Base-by-base conservation (phyloP, 2,888 invertebrate species). In the Patella pellucida region DNA sequence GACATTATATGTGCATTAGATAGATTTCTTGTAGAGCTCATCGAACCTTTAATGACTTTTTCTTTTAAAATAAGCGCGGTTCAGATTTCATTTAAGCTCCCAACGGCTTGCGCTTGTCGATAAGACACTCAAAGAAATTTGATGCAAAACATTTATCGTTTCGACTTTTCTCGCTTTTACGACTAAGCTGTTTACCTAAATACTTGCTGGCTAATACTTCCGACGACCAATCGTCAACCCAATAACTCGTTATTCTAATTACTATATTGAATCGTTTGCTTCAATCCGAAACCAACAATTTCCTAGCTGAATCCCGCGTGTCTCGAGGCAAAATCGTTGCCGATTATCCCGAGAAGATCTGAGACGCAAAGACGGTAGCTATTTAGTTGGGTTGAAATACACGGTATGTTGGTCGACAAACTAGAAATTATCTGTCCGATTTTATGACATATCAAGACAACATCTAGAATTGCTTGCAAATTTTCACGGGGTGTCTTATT, bases 231-330 rank as follows among this genome's bases (percentile, higher is more conserved):
- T 31, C 15, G 51, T 68, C 41, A 68, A 15, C 50, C 51, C 68
- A 27, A n/a, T 19, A 19, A 68, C 68, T 52, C 52, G 73, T 52
- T 41, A 67, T 68, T n/a, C 68, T 73, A 73, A 73, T 73, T 73
- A 68, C 73, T 68, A 73, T 73, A 73, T 73, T 73, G 73, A 73
- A 54, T 73, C 73, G 51, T 73, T 73, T 68, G 51, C 73, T 68
- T 68, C 73, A 73, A 73, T 68, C 52, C 68, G 73, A 73, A 73
- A 73, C 73, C 73, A 73, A 68, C 52, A 73, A 73, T 73, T 73
- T 73, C 27, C 68, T 27, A 23, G 19, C 23, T 23, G 19, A 62
- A 62, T 62, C 19, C 62, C 23, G 62, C 62, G 62, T 62, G 62
- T 62, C 62, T 62, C 23, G 62, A 62, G 62, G 62, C 62, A 62